Percentiles rank a stretch among this genome's conserved stretches.
These are phyloP conservation scores for Toxotes jaculatrix DNA, from an alignment of 2,113 vertebrate species.

Conservation along the genomic window DNA sequence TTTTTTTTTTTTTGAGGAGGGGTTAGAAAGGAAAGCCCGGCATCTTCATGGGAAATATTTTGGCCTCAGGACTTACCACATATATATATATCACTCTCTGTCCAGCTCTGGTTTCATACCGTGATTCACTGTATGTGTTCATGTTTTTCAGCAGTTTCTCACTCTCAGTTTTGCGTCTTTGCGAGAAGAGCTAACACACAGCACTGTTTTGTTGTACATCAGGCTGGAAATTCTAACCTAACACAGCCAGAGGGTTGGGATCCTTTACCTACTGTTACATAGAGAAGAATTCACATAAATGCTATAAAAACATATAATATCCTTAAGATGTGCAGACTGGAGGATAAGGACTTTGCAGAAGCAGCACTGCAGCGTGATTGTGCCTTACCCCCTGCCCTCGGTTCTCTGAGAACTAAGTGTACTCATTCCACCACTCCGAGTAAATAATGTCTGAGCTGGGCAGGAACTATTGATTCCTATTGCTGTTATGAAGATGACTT, in stretches of 20 bases:
- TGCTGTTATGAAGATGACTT: conserved; percentile 43
- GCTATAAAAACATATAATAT: not conserved
- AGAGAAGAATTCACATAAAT: not conserved
- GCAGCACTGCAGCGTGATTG: not conserved
- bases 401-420: not conserved
- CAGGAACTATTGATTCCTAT: conserved; percentile 34
- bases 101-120: not conserved
- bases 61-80: not conserved
- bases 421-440: not conserved
- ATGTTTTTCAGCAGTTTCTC: not conserved
- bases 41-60: conserved; percentile 17
- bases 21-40: conserved; percentile 50
- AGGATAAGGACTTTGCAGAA: not conserved
- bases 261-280: not conserved
- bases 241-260: not conserved
- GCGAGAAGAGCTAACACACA: not conserved
- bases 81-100: conserved; percentile 5
- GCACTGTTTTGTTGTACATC: not conserved
- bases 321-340: no score
- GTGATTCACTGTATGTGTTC: not conserved
- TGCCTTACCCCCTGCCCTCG: not conserved
- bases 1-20: not conserved
- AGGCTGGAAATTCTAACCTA: not conserved
- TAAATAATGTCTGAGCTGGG: conserved; percentile 3
- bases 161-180: not conserved